Evolutionary conservation across 2,888 invertebrate genomes (phyloP).

Genomic region (Epirrhoe alternata): DNA sequence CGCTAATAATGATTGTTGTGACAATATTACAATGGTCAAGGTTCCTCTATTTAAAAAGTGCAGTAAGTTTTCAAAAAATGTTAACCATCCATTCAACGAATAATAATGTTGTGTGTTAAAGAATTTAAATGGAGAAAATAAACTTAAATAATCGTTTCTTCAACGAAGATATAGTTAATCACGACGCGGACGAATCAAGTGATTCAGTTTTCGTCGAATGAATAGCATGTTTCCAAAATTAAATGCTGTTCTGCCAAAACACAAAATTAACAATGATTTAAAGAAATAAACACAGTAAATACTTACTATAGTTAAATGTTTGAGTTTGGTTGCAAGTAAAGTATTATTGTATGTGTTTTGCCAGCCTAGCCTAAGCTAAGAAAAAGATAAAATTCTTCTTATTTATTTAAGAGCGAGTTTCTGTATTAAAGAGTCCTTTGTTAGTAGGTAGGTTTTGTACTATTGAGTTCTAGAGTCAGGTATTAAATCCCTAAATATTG

Average conservation of each 20-base stretch:
- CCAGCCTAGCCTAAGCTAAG: slow-evolving; percentile 82
- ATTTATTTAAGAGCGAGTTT: slow-evolving; percentile 44
- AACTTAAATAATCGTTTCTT: background rate
- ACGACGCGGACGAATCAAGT: background rate
- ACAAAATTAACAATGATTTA: slow-evolving; percentile 58
- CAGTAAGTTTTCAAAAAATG: slow-evolving; percentile 78
- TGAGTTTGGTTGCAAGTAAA: slow-evolving; percentile 38
- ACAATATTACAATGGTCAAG: slow-evolving; percentile 63
- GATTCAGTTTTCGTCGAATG: slow-evolving; percentile 61
- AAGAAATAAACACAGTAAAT: slow-evolving; percentile 27
- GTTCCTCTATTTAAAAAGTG: slow-evolving; percentile 79
- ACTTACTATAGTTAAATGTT: slow-evolving; percentile 41
- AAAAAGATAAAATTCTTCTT: slow-evolving; percentile 70
- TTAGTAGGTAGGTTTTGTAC: slow-evolving; percentile 27
- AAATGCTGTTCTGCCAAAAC: slow-evolving; percentile 82
- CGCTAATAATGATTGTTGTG: slow-evolving; percentile 40
- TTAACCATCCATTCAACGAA: slow-evolving; percentile 68
- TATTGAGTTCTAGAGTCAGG: slow-evolving; percentile 51
- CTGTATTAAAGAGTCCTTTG: slow-evolving; percentile 31
- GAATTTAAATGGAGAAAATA: background rate
- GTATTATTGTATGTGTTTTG: slow-evolving; percentile 70
- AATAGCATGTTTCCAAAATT: slow-evolving; percentile 63
- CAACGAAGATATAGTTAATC: too few species aligned
- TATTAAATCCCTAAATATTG: slow-evolving; percentile 55
- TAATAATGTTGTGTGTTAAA: background rate